A percentile compares a stretch with the other conserved stretches of the same genome.
These are phyloP conservation scores for Epinotia demarniana DNA, from an alignment of 2,888 invertebrate genomes.

Conservation along the genomic window DNA sequence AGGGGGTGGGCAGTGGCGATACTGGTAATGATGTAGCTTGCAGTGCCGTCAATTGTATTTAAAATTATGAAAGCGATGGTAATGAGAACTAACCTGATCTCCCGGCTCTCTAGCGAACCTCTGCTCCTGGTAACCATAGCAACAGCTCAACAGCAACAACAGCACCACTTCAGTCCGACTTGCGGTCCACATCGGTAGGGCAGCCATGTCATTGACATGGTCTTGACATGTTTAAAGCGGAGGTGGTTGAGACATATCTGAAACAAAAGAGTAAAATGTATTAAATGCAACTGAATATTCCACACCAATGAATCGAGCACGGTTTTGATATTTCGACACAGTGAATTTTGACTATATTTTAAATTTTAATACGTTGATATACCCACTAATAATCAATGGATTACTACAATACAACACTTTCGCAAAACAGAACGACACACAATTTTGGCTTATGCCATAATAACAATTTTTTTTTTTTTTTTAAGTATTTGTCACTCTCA, in stretches of 20 bases:
- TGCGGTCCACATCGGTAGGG: slow-evolving; percentile 56
- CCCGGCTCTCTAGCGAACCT: slow-evolving; percentile 96
- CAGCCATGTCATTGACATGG: slow-evolving; percentile 47
- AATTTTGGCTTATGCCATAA: too few species aligned
- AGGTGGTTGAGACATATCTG: slow-evolving; percentile 36
- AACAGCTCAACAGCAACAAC: slow-evolving; percentile 67
- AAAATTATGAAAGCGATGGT: background rate
- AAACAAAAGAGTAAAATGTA: background rate
- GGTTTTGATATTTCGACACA: too few species aligned
- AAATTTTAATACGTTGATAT: too few species aligned
- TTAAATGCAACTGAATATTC: background rate
- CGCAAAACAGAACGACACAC: too few species aligned
- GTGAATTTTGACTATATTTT: too few species aligned
- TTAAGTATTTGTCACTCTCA: too few species aligned
- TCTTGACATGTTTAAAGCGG: slow-evolving; percentile 19
- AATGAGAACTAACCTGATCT: slow-evolving; percentile 83
- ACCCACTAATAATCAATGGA: too few species aligned
- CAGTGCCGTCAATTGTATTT: too few species aligned
- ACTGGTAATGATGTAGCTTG: background rate
- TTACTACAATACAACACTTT: too few species aligned
- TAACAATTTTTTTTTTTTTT: too few species aligned
- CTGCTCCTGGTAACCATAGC: slow-evolving; percentile 86
- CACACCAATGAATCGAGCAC: too few species aligned
- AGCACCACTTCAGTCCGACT: slow-evolving; percentile 66
- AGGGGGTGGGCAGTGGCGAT: too few species aligned